phyloP scores from a whole-genome alignment of 35 echinoderm and acorn worm species.

The Hemicentrotus pulcherrimus region DNA sequence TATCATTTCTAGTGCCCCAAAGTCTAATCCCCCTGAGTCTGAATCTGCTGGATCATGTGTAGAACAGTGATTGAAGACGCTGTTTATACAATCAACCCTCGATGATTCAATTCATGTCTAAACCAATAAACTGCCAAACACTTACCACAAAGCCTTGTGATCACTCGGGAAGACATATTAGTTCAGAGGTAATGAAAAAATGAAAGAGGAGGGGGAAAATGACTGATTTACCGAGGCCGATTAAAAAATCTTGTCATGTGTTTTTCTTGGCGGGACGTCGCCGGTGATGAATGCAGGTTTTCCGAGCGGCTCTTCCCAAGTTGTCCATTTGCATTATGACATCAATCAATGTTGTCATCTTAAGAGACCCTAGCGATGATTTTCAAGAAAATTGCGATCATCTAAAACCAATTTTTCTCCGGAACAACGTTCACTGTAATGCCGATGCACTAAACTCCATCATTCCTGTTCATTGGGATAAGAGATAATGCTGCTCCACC shows the following conservation, averaged over 20 bases:
- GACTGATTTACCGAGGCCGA: constrained; percentile 8
- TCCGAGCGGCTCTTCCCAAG: neutral
- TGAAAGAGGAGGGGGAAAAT: neutral
- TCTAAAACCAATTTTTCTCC: neutral
- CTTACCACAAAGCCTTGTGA: neutral
- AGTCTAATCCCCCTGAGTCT: neutral
- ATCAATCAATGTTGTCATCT: constrained; percentile 13
- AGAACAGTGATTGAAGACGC: neutral
- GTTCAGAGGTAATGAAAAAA: neutral
- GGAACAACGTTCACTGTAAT: neutral
- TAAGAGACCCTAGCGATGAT: neutral
- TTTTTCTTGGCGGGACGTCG: neutral
- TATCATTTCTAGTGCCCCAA: neutral
- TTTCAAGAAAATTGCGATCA: neutral
- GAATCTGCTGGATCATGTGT: neutral
- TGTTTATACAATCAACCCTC: neutral
- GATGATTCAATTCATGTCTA: constrained; percentile 3
- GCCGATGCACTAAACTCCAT: neutral
- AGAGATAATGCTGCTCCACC: neutral
- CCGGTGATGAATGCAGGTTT: neutral
- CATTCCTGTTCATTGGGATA: neutral
- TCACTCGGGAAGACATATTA: neutral
- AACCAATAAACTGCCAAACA: neutral
- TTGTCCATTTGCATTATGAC: constrained; percentile 5
- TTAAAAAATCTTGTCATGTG: constrained; percentile 1